A percentile compares a stretch with the other conserved stretches of the same genome.
phyloP scores from a whole-genome alignment of 2,797 vertebrate species.

The Sebastes cheni region DNA sequence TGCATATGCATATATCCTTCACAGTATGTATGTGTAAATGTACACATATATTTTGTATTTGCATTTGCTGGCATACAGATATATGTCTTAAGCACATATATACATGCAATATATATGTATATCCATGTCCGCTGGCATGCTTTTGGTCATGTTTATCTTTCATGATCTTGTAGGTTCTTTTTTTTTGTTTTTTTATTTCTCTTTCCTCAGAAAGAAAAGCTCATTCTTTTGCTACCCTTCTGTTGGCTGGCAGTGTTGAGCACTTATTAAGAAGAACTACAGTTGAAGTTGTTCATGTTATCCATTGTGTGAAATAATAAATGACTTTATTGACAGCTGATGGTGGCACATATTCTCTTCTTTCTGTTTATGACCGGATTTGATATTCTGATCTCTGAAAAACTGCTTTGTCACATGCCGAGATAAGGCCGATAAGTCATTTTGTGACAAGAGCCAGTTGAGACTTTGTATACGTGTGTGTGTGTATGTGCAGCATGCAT shows the following conservation, averaged over 20 bases:
- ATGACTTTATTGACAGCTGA: slow-evolving; percentile 87
- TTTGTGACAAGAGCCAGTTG: not conserved
- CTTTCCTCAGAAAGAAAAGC: slow-evolving; percentile 91
- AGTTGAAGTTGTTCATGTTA: slow-evolving; percentile 99
- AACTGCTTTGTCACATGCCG: slow-evolving; percentile 20
- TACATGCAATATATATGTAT: slow-evolving; percentile 88
- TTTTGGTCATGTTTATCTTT: slow-evolving; percentile 96
- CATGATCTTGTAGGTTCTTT: slow-evolving; percentile 97
- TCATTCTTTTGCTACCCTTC: slow-evolving; percentile 95
- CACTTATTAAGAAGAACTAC: slow-evolving; percentile 96
- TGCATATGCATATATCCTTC: slow-evolving; percentile 87
- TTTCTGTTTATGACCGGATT: slow-evolving; percentile 13
- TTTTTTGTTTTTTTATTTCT: slow-evolving; percentile 74
- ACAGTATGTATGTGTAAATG: slow-evolving; percentile 86
- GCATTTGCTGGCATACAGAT: slow-evolving; percentile 83
- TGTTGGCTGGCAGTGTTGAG: slow-evolving; percentile 97
- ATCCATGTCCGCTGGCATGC: slow-evolving; percentile 94
- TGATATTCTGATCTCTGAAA: slow-evolving; percentile 6
- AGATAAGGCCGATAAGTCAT: slow-evolving; percentile 3
- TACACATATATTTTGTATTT: slow-evolving; percentile 87
- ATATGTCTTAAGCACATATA: slow-evolving; percentile 87
- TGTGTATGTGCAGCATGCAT: slow-evolving; percentile 4
- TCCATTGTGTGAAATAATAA: slow-evolving; percentile 99
- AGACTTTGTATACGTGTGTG: not conserved
- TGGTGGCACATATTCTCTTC: slow-evolving; percentile 44